Base-by-base conservation (phyloP, 2,888 invertebrate species). In the Hypomecis atomaria region DNA sequence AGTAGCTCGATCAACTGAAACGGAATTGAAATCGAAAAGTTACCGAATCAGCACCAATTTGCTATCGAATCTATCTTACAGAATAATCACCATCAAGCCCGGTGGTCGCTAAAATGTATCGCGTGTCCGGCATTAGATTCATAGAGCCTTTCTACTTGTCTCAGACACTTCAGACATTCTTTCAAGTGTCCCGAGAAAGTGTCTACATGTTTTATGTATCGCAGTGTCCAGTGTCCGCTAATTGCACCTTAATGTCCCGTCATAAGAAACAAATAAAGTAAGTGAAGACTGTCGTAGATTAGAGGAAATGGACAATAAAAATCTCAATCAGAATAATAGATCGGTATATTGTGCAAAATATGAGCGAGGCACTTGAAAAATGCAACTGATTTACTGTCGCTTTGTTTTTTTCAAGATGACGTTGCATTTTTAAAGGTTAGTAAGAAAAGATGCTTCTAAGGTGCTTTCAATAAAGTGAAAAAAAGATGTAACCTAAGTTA, bases 181-280 rank as follows among this genome's bases (percentile, higher is more conserved):
- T 10, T 11, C 9, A 42, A 62, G 62, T 47, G 52, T 53, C 52
- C 36, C 37, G 43, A 40, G 52, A 62, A 52, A 53, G 58, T 52
- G 57, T 50, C 49, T 9, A 8, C 36, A 58, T 57, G 52, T 52
- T 62, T 62, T 62, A 62, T 62, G 10, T 57, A 53, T 62, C 37
- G 45, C 45, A 11, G 61, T 58, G 53, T 47, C 57, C 42, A 48
- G 10, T 58, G 47, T 62, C 52, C 4, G 53, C 42, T 53, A 58
- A 53, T 58, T 53, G 45, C 0, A 38, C 56, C 9, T 57, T 45
- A 44, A 43, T 8, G 11, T 50, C 8, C 11, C 38, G 48, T 23
- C 23, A 23, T 23, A 23, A 23, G 23, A 23, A 23, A 23, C 3
- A n/a, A n/a, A 2, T 23, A 23, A 23, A 23, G 23, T 23, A 23